Percentiles rank a stretch among this genome's conserved stretches.
Evolutionary conservation across 1,140 invertebrate genomes (phyloP).

Genomic region (Wasmannia auropunctata): DNA sequence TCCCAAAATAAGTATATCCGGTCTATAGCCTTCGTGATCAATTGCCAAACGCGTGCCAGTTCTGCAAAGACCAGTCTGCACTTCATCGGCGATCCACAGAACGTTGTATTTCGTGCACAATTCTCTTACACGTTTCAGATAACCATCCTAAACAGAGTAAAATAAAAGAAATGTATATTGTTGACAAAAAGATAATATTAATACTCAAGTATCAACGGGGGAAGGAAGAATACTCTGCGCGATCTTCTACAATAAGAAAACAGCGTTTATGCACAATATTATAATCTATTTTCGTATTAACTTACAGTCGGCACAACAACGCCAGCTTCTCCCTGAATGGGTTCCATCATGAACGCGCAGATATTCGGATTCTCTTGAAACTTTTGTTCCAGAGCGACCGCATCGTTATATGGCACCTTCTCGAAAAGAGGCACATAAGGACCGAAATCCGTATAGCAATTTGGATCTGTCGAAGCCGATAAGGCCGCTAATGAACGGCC

Average conservation of each 20-base stretch:
- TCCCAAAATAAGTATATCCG: constrained; percentile 92
- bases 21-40: constrained; percentile 94
- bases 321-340: constrained; percentile 94
- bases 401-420: constrained; percentile 90
- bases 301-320: constrained; percentile 89
- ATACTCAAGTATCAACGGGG: not conserved
- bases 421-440: constrained; percentile 92
- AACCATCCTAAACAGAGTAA: constrained; percentile 89
- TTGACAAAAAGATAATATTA: not conserved
- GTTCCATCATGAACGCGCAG: constrained; percentile 93
- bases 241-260: not conserved
- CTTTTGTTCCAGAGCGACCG: constrained; percentile 88
- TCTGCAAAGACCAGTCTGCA: constrained; percentile 96
- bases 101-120: constrained; percentile 98
- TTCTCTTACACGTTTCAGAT: constrained; percentile 94
- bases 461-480: constrained; percentile 91
- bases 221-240: not conserved
- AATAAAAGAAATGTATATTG: not conserved
- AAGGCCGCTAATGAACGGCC: constrained; percentile 93
- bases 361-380: constrained; percentile 86
- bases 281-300: not conserved
- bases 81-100: constrained; percentile 98
- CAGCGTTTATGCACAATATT: not conserved
- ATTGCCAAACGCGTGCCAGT: constrained; percentile 96
- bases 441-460: constrained; percentile 90